Conservation (phyloP, 2,113 vertebrate genomes). For the Salminus brasiliensis region DNA sequence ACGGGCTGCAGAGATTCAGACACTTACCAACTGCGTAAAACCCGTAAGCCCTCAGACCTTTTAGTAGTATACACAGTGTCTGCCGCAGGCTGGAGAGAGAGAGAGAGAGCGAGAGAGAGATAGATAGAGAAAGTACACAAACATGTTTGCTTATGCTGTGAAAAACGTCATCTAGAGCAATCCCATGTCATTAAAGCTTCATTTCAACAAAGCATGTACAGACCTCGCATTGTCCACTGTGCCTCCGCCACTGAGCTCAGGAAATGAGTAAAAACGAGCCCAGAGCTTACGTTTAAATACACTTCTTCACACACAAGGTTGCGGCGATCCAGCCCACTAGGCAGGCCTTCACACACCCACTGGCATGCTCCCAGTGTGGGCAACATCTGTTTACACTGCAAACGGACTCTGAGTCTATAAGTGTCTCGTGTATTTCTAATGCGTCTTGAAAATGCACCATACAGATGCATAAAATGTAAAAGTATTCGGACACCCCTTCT, state of each 20-base stretch:
- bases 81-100: too few species aligned
- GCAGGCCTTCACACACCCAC: neutral
- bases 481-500: too few species aligned
- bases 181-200: neutral
- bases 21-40: neutral
- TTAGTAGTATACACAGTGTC: neutral
- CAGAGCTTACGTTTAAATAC: slow-evolving; percentile 29
- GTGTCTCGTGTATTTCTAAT: too few species aligned
- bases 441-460: too few species aligned
- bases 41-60: neutral
- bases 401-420: too few species aligned
- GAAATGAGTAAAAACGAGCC: neutral
- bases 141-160: slow-evolving; percentile 10
- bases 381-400: too few species aligned
- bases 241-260: neutral
- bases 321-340: slow-evolving; percentile 12
- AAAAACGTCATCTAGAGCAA: slow-evolving; percentile 6
- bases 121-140: neutral
- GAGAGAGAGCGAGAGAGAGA: neutral
- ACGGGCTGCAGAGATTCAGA: neutral
- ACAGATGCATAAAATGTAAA: too few species aligned
- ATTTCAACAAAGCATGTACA: slow-evolving; percentile 1
- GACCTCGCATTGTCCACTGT: neutral
- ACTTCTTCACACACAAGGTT: neutral
- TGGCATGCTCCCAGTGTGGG: neutral